These are phyloP conservation scores for Diabrotica virgifera DNA, from an alignment of 1,140 invertebrate genomes.

Conservation along the genomic window DNA sequence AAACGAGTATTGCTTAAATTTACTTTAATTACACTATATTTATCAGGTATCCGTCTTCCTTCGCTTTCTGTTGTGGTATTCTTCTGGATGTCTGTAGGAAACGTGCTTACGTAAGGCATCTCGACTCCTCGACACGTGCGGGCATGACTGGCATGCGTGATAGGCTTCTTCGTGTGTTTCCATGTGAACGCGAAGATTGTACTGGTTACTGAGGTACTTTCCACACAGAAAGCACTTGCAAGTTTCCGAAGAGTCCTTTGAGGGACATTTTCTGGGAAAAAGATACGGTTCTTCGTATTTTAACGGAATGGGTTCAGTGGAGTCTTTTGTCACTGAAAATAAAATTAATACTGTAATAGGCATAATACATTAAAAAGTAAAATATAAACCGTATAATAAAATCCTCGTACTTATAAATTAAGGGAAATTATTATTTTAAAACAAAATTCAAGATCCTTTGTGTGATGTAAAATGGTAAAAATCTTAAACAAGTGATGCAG, in stretches of 20 bases:
- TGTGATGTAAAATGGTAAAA: too few species aligned
- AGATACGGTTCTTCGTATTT: conserved; percentile 15
- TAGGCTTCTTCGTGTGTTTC: conserved; percentile 83
- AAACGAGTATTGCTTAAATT: not conserved
- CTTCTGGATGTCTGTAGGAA: conserved; percentile 75
- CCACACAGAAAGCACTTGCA: conserved; percentile 74
- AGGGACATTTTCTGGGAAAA: conserved; percentile 17
- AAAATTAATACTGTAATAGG: not conserved
- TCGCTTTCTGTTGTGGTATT: conserved; percentile 44
- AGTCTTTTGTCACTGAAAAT: conserved; percentile 9
- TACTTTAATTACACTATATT: not conserved
- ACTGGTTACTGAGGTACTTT: conserved; percentile 85
- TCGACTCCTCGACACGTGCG: conserved; percentile 78
- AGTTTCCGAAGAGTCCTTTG: conserved; percentile 43
- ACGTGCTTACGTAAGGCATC: conserved; percentile 86
- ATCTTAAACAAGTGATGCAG: too few species aligned
- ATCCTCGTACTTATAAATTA: too few species aligned
- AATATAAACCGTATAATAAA: too few species aligned
- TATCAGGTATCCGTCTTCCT: conserved; percentile 38
- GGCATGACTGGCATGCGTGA: conserved; percentile 77
- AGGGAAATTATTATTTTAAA: too few species aligned
- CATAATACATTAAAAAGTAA: too few species aligned
- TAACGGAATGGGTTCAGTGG: conserved; percentile 7
- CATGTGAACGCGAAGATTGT: conserved; percentile 84
- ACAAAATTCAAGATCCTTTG: too few species aligned